Evolutionary conservation across 2,888 invertebrate species (phyloP).

Genomic region (Anodontia alba): DNA sequence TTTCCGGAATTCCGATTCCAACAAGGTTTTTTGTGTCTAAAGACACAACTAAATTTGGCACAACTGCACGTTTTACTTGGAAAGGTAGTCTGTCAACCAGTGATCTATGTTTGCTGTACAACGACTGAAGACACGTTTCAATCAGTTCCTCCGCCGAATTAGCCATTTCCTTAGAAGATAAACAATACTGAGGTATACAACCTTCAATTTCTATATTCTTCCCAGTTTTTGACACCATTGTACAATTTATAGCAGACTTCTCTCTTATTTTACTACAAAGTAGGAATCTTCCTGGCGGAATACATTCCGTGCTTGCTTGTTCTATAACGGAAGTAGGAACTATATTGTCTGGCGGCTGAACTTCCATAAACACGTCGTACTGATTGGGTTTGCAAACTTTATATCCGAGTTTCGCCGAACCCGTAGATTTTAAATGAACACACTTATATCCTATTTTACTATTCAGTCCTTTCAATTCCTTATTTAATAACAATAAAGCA

Average conservation of each 20-base stretch:
- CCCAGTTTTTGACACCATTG: not conserved
- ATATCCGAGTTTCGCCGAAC: slow-evolving; percentile 68
- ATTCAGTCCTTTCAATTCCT: slow-evolving; percentile 57
- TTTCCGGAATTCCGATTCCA: slow-evolving; percentile 71
- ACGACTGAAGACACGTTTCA: slow-evolving; percentile 64
- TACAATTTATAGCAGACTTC: not conserved
- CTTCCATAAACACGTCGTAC: slow-evolving; percentile 71
- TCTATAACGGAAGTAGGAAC: slow-evolving; percentile 49
- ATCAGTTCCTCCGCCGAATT: slow-evolving; percentile 61
- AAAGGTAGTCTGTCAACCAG: slow-evolving; percentile 73
- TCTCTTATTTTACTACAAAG: slow-evolving; percentile 47
- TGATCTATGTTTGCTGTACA: slow-evolving; percentile 66
- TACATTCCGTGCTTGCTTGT: slow-evolving; percentile 44
- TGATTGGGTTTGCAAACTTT: slow-evolving; percentile 66
- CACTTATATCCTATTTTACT: slow-evolving; percentile 59
- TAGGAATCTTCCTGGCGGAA: slow-evolving; percentile 71
- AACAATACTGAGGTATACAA: slow-evolving; percentile 12
- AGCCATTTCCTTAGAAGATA: slow-evolving; percentile 63
- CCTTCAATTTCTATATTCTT: slow-evolving; percentile 20
- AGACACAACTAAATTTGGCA: slow-evolving; percentile 59
- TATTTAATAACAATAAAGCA: slow-evolving; percentile 65
- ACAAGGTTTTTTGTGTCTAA: slow-evolving; percentile 72
- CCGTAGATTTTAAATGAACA: slow-evolving; percentile 64
- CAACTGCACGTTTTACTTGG: slow-evolving; percentile 62
- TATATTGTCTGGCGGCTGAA: slow-evolving; percentile 54